A percentile compares a stretch with the other conserved stretches of the same genome.
Conservation (phyloP, 2,113 vertebrate species). For the Bucco capensis region DNA sequence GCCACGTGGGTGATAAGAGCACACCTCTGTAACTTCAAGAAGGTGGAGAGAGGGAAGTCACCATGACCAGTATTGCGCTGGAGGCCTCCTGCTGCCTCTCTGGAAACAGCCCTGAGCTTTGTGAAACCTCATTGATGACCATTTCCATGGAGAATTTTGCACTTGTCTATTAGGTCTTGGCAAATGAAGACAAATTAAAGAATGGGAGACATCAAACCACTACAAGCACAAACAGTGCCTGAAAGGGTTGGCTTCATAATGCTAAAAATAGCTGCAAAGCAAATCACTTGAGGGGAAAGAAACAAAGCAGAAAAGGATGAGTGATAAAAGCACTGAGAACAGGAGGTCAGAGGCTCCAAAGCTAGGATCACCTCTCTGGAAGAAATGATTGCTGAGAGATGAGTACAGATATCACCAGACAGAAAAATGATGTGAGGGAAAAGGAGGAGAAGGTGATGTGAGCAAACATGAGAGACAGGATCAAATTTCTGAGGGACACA, state of each 20-base stretch:
- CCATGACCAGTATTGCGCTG: neutral
- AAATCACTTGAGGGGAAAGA: neutral
- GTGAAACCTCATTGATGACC: neutral
- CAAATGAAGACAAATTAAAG: neutral
- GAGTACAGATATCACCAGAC: neutral
- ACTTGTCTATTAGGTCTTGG: neutral
- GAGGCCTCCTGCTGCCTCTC: neutral
- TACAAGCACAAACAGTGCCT: neutral
- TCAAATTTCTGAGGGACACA: neutral
- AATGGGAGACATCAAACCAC: neutral
- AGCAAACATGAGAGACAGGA: neutral
- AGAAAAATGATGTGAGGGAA: neutral
- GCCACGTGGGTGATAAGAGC: neutral
- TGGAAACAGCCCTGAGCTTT: neutral
- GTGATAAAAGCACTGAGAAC: neutral
- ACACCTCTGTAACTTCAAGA: neutral
- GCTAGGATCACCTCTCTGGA: neutral
- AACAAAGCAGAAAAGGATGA: neutral
- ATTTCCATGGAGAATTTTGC: neutral
- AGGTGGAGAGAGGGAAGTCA: neutral
- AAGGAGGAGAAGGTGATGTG: neutral
- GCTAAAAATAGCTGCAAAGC: neutral
- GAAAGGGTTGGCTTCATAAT: neutral
- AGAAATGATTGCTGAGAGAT: neutral
- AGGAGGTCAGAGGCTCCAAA: neutral